These are phyloP conservation scores for Strix uralensis DNA, from an alignment of 2,113 vertebrate species.

Conservation along the genomic window DNA sequence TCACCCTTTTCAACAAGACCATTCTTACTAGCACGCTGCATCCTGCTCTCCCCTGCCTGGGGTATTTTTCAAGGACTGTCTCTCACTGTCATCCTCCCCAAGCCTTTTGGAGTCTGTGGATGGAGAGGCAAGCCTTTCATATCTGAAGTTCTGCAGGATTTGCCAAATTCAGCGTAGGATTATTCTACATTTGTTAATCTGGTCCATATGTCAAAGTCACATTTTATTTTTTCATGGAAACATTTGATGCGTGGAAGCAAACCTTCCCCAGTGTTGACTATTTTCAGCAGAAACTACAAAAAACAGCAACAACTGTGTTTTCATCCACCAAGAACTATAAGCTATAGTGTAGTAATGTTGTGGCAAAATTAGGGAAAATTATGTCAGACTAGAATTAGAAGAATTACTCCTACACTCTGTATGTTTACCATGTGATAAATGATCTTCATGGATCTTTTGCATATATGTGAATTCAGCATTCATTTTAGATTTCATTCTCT, in stretches of 20 bases:
- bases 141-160: not conserved
- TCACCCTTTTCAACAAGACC: not conserved
- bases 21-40: not conserved
- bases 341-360: not conserved
- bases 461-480: not conserved
- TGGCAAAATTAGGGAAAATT: not conserved
- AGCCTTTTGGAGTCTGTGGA: not conserved
- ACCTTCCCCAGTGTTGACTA: not conserved
- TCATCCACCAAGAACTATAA: not conserved
- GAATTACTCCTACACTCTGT: not conserved
- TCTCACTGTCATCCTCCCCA: not conserved
- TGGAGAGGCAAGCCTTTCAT: not conserved
- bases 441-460: not conserved
- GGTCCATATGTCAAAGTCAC: not conserved
- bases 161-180: not conserved
- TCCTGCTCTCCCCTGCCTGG: fast-evolving
- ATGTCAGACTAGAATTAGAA: not conserved
- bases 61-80: not conserved
- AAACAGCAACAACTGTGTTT: not conserved
- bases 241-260: not conserved
- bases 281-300: not conserved
- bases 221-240: not conserved
- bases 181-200: not conserved
- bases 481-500: not conserved
- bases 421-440: not conserved